Evolutionary conservation across 2,888 invertebrate species (phyloP).

Genomic region (Dermolepida albohirtum): DNA sequence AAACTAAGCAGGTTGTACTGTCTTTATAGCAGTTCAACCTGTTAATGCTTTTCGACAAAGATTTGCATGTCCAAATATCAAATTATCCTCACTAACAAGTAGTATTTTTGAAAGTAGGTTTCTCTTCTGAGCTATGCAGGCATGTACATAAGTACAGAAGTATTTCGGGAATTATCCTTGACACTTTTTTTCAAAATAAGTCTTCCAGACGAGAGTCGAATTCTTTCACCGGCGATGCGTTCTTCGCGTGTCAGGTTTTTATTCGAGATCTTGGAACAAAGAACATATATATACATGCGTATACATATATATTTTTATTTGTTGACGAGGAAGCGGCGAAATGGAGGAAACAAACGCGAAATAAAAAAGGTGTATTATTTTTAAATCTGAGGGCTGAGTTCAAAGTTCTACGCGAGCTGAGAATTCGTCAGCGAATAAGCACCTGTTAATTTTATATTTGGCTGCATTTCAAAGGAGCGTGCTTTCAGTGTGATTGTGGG

Average conservation of each 20-base stretch:
- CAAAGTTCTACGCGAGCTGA: slow-evolving; percentile 47
- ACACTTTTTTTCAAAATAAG: slow-evolving; percentile 24
- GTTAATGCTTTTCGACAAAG: too few relatives aligned
- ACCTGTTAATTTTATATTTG: slow-evolving; percentile 49
- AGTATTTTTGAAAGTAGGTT: too few relatives aligned
- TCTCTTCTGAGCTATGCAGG: too few relatives aligned
- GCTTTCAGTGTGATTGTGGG: slow-evolving; percentile 18
- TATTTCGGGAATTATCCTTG: slow-evolving; percentile 24
- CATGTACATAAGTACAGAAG: too few relatives aligned
- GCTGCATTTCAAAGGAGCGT: slow-evolving; percentile 41
- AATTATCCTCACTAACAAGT: too few relatives aligned
- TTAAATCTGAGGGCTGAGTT: slow-evolving; percentile 21
- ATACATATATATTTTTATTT: not conserved
- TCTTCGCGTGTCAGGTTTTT: not conserved
- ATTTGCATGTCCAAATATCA: too few relatives aligned
- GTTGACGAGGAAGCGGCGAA: slow-evolving; percentile 8
- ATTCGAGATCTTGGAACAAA: not conserved
- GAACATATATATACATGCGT: not conserved
- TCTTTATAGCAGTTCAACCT: too few relatives aligned
- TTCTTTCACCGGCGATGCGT: not conserved
- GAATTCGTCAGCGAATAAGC: slow-evolving; percentile 44
- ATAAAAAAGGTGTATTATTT: slow-evolving; percentile 22
- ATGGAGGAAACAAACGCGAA: slow-evolving; percentile 7
- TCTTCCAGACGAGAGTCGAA: not conserved
- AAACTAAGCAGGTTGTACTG: too few relatives aligned